Evolutionary conservation across 2,888 invertebrate species (phyloP), one percentile per base, ranked within the genome.

Genomic region (Scaptomyza polygonia): DNA sequence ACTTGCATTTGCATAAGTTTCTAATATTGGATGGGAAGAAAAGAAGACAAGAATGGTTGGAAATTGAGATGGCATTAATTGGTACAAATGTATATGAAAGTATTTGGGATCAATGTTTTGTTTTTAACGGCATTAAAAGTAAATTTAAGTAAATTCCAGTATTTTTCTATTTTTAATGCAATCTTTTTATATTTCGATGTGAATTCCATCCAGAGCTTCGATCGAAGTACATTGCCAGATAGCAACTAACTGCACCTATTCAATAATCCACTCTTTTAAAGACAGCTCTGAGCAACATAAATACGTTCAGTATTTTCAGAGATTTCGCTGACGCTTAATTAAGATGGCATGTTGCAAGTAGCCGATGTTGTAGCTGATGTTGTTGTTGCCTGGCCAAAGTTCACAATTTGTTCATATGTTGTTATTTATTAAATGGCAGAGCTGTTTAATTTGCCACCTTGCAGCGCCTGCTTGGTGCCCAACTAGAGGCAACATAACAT

Each of bases 381-480:
- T 49, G 32, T 12, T 59, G 74, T 53, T 45, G 79, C 36, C 48
- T 47, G 82, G 79, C 86, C 88, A 75, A 67, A 79, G 72, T 63
- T 73, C 52, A 65, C 59, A 64, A 70, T 70, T 68, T 88, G 70
- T 83, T 82, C 89, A 84, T 84, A 88, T 85, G 79, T 87, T 87
- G 73, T 68, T 68, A 86, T 88, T 83, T 84, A 84, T 84, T 68
- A 86, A 84, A 86, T 76, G 79, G 73, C 83, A 59, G 52, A 59
- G 57, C 27, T 45, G 63, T 67, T 71, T 64, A 82, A 61, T 58
- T 64, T 64, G 49, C 51, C 52, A 74, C 47, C 74, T 49, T 57
- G 73, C 40, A 58, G 40, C 43, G 48, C 40, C 51, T 56, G 61
- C 64, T 79, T 71, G 49, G 72, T 64, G 67, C 56, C 56, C 84